Evolutionary conservation across 2,797 vertebrate genomes (phyloP).

Genomic region (Synanceia verrucosa): DNA sequence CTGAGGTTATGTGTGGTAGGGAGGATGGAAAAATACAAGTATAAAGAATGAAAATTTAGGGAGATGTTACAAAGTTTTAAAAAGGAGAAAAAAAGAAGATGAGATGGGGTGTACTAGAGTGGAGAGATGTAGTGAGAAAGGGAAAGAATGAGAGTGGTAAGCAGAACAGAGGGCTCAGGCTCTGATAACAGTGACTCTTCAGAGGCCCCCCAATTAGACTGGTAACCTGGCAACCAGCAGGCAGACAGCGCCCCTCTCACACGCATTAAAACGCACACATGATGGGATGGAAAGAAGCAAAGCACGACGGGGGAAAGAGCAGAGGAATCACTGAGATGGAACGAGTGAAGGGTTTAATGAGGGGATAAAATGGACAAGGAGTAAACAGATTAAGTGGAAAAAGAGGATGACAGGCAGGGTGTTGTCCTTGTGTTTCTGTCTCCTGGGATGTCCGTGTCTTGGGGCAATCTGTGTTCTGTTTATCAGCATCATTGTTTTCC

Average conservation of each 20-base stretch:
- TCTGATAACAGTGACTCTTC: constrained; percentile 78
- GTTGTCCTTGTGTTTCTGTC: constrained; percentile 29
- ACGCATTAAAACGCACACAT: constrained; percentile 16
- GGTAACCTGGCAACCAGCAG: constrained; percentile 84
- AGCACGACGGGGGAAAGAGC: constrained; percentile 31
- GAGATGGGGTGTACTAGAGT: constrained; percentile 1
- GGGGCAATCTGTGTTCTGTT: constrained; percentile 1
- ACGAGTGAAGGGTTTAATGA: constrained; percentile 18
- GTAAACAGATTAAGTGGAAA: constrained; percentile 36
- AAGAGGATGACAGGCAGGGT: background rate
- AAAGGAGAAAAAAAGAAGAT: background rate
- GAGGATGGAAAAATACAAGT: background rate
- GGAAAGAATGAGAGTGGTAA: constrained; percentile 42
- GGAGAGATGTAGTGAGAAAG: constrained; percentile 37
- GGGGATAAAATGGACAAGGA: constrained; percentile 27
- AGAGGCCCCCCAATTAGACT: constrained; percentile 83
- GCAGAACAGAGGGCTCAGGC: constrained; percentile 64
- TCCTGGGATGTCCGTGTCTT: constrained; percentile 23
- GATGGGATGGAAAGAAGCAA: constrained; percentile 36
- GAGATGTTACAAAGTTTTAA: constrained; percentile 16
- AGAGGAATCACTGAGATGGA: constrained; percentile 4
- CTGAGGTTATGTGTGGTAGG: constrained; percentile 6
- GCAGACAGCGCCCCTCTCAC: constrained; percentile 72
- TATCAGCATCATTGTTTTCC: constrained; percentile 2
- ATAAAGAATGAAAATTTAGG: background rate